Evolutionary conservation across 1,140 invertebrate species (phyloP).

Genomic region (Trachymyrmex septentrionalis): DNA sequence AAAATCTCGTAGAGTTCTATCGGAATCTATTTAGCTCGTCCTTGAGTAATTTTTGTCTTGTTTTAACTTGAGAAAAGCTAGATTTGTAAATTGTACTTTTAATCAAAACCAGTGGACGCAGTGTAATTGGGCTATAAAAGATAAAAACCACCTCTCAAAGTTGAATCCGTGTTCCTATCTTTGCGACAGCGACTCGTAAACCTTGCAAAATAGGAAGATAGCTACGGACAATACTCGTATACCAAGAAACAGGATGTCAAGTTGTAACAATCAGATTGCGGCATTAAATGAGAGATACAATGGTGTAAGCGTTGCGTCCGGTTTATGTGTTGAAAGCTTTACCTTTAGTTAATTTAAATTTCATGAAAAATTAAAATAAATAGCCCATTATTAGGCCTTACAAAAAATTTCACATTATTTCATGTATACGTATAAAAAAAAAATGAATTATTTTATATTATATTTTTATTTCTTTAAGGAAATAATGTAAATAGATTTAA

Average conservation of each 20-base stretch:
- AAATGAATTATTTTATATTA: slow-evolving; percentile 3
- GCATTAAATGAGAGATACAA: slow-evolving; percentile 26
- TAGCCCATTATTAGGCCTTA: neutral
- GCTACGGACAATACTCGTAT: slow-evolving; percentile 9
- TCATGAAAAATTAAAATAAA: neutral
- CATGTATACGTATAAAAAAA: neutral
- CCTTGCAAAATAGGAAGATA: slow-evolving; percentile 9
- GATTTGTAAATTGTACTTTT: slow-evolving; percentile 36
- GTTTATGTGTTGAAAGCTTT: neutral
- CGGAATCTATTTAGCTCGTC: neutral
- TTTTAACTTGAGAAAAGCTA: slow-evolving; percentile 26
- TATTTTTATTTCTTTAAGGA: neutral
- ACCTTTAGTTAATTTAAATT: slow-evolving; percentile 15
- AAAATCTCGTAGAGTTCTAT: neutral
- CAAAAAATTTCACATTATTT: neutral
- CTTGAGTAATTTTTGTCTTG: neutral
- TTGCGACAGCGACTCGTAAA: slow-evolving; percentile 35
- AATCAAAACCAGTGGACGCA: neutral
- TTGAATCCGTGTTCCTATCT: slow-evolving; percentile 33
- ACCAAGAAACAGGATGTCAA: slow-evolving; percentile 34
- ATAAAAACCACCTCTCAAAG: slow-evolving; percentile 41
- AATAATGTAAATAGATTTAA: neutral
- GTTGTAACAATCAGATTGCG: slow-evolving; percentile 33
- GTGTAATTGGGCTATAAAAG: slow-evolving; percentile 37
- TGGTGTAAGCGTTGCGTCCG: neutral